Percentiles rank a stretch among this genome's conserved stretches.
These are phyloP conservation scores for Aethes cnicana DNA, from an alignment of 2,888 invertebrate species.

Conservation along the genomic window DNA sequence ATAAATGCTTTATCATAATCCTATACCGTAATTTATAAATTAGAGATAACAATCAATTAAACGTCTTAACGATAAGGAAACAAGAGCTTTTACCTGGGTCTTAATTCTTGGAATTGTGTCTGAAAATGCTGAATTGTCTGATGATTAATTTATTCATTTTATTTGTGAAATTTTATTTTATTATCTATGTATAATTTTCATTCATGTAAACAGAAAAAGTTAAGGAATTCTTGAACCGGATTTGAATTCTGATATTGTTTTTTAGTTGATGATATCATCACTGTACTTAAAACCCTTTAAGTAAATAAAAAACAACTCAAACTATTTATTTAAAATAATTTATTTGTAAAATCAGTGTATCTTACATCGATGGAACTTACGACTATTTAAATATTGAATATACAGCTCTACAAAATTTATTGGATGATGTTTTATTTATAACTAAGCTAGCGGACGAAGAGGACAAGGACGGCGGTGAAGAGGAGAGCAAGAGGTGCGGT, in stretches of 20 bases:
- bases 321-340: constrained; percentile 21
- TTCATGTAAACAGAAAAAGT: too few relatives aligned
- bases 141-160: too few relatives aligned
- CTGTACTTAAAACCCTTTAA: too few relatives aligned
- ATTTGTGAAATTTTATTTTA: too few relatives aligned
- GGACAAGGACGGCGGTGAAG: constrained; percentile 46
- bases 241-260: too few relatives aligned
- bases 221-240: too few relatives aligned
- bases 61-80: not conserved
- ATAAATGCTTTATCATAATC: constrained; percentile 8
- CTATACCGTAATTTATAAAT: constrained; percentile 13
- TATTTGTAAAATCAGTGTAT: constrained; percentile 14
- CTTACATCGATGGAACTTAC: constrained; percentile 10
- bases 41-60: constrained; percentile 10
- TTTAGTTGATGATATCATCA: too few relatives aligned
- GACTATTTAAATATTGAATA: constrained; percentile 6
- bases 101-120: too few relatives aligned
- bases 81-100: too few relatives aligned
- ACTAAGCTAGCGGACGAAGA: constrained; percentile 47
- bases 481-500: constrained; percentile 53
- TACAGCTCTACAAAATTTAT: constrained; percentile 1
- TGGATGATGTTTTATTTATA: not conserved
- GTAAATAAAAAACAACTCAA: not conserved
- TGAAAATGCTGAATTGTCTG: too few relatives aligned
- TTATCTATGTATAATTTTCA: too few relatives aligned